Base-by-base conservation (phyloP, 2,797 vertebrate genomes). In the Melanotaenia nigrans region DNA sequence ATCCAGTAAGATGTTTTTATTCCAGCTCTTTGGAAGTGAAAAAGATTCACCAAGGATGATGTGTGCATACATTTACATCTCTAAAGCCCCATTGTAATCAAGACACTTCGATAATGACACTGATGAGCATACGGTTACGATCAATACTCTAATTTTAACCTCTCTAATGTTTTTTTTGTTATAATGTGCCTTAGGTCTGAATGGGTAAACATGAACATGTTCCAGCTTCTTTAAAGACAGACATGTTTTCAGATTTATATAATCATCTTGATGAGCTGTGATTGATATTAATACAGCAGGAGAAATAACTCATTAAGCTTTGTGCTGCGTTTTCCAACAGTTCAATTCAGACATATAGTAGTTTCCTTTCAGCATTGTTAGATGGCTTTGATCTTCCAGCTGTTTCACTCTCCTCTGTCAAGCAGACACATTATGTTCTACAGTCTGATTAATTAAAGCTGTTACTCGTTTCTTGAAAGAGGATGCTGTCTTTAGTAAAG, bases 401-500 rank as follows among this genome's bases (percentile, higher is more conserved):
- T 60, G 62, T 61, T 40, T 68, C 38, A 9, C 10, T 56, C 38
- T 56, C 18, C 30, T 33, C 47, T 63, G 47, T 71, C 61, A 64
- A 56, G 25, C 16, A 32, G 1, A 61, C 18, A 28, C 0, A 20
- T 40, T 38, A 20, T 40, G 14, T 73, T 30, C 68, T 16, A 38
- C 24, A 25, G 45, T 82, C 61, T 70, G 22, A 54, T 63, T 83
- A 61, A 87, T 84, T 72, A 61, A 51, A 49, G 16, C n/a, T 58
- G 30, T 67, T 45, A 18, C 22, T 60, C 56, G 80, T 76, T 18
- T 49, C 35, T 65, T 20, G 33, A 60, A 58, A 36, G 47, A 51
- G 51, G 67, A 73, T 61, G 10, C 33, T 38, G 2, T 61, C 13
- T 77, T 38, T 81, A 73, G 32, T 75, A 38, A 53, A 45, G 20